phyloP scores from a whole-genome alignment of 1,140 invertebrate species.

The Odontomachus brunneus region DNA sequence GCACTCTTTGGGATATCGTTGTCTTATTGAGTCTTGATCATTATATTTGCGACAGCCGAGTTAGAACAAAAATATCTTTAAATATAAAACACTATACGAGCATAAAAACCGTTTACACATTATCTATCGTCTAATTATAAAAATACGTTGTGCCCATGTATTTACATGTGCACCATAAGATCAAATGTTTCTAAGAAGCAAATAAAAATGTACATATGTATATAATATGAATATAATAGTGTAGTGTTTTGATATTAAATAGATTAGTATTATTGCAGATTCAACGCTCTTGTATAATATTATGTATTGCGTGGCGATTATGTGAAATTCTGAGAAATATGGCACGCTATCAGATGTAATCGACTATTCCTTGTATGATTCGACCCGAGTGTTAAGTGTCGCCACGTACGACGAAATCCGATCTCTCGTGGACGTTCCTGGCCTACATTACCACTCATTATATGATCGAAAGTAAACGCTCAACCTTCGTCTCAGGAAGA shows the following conservation, averaged over 20 bases:
- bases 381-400: slow-evolving; percentile 81
- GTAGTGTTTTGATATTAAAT: too few relatives aligned
- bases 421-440: slow-evolving; percentile 83
- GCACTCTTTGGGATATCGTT: slow-evolving; percentile 35
- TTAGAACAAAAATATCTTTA: neutral
- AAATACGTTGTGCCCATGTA: neutral
- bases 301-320: slow-evolving; percentile 69
- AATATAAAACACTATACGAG: neutral
- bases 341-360: slow-evolving; percentile 82
- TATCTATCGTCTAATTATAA: neutral
- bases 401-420: slow-evolving; percentile 83
- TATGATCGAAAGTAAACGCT: slow-evolving; percentile 77
- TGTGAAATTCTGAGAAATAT: slow-evolving; percentile 78
- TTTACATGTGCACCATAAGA: neutral
- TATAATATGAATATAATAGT: too few relatives aligned
- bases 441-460: slow-evolving; percentile 83
- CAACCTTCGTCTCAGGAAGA: slow-evolving; percentile 57
- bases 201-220: too few relatives aligned
- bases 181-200: too few relatives aligned
- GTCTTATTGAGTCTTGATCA: neutral
- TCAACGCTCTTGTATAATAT: slow-evolving; percentile 58
- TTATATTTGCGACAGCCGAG: neutral
- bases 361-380: slow-evolving; percentile 80
- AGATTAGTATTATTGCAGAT: slow-evolving; percentile 6
- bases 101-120: neutral